Evolutionary conservation across 2,888 invertebrate species (phyloP).

Genomic region (Caenorhabditis uteleia): DNA sequence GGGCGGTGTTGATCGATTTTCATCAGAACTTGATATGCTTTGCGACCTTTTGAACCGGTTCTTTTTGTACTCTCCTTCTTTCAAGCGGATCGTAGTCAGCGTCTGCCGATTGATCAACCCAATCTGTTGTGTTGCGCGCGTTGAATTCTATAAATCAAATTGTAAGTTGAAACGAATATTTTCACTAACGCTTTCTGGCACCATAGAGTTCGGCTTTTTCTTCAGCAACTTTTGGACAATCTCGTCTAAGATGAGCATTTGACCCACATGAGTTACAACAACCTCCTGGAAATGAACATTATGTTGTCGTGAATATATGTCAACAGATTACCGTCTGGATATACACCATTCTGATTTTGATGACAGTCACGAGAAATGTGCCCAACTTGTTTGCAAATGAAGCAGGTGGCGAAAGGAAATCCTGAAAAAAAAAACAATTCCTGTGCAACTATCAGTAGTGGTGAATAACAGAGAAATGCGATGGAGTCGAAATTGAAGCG

Average conservation of each 20-base stretch:
- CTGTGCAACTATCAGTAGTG: too few species aligned
- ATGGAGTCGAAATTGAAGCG: too few species aligned
- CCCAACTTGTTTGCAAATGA: slow-evolving; percentile 85
- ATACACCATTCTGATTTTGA: slow-evolving; percentile 84
- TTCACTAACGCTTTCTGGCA: too few species aligned
- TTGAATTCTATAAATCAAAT: slow-evolving; percentile 35
- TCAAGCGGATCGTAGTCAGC: slow-evolving; percentile 40
- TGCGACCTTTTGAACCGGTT: slow-evolving; percentile 7
- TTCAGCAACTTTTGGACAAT: slow-evolving; percentile 72
- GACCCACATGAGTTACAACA: slow-evolving; percentile 83
- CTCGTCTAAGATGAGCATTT: slow-evolving; percentile 83
- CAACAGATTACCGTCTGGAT: slow-evolving; percentile 79
- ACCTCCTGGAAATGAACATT: slow-evolving; percentile 35
- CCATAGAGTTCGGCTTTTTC: slow-evolving; percentile 44
- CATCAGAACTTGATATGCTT: slow-evolving; percentile 39
- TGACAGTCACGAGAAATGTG: slow-evolving; percentile 88
- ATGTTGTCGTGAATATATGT: background rate
- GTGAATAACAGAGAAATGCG: too few species aligned
- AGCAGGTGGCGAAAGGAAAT: slow-evolving; percentile 85
- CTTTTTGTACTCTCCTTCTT: background rate
- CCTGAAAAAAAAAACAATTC: slow-evolving; percentile 72
- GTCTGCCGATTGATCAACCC: slow-evolving; percentile 25
- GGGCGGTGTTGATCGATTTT: slow-evolving; percentile 1
- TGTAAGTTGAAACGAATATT: too few species aligned
- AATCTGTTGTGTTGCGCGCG: slow-evolving; percentile 20